Evolutionary conservation across 2,113 vertebrate species (phyloP).

Genomic region (Podarcis cretensis): DNA sequence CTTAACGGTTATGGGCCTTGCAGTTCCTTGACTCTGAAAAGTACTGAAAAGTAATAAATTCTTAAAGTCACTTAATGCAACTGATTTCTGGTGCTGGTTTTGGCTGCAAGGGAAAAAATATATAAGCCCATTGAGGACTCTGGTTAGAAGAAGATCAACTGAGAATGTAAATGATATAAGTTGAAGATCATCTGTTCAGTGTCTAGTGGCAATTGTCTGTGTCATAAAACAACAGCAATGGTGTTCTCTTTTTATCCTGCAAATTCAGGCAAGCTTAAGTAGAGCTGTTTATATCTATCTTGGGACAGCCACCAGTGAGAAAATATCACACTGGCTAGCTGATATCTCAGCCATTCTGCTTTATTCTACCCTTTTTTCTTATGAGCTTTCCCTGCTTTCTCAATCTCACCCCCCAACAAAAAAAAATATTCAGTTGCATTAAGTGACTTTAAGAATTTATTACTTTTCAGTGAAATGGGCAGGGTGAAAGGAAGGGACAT

Average conservation of each 20-base stretch:
- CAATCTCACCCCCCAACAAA: too few species aligned
- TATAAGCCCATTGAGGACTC: not conserved
- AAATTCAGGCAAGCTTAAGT: conserved; percentile 27
- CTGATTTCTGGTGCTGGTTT: not conserved
- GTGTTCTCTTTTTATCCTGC: conserved; percentile 46
- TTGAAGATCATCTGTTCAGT: conserved; percentile 32
- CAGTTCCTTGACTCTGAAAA: not conserved
- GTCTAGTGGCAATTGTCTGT: conserved; percentile 54
- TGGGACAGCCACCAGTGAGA: conserved; percentile 47
- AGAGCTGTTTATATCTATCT: conserved; percentile 61
- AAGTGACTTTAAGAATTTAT: conserved; percentile 7
- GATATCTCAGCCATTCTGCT: conserved; percentile 54
- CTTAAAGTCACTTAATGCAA: too few species aligned
- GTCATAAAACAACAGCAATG: conserved; percentile 62
- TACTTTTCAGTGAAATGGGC: not conserved
- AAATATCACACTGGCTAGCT: conserved; percentile 46
- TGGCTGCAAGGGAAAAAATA: not conserved
- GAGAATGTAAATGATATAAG: conserved; percentile 44
- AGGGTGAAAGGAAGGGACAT: conserved; percentile 40
- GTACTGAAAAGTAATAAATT: too few species aligned
- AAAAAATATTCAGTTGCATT: conserved; percentile 8
- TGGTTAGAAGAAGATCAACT: conserved; percentile 14
- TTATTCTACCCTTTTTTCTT: conserved; percentile 56
- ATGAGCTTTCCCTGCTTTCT: fast-evolving
- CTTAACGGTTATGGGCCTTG: not conserved